Percentiles rank a stretch among this genome's conserved stretches.
Conservation (phyloP, 2,888 invertebrate species). For the Cistogaster globosa region DNA sequence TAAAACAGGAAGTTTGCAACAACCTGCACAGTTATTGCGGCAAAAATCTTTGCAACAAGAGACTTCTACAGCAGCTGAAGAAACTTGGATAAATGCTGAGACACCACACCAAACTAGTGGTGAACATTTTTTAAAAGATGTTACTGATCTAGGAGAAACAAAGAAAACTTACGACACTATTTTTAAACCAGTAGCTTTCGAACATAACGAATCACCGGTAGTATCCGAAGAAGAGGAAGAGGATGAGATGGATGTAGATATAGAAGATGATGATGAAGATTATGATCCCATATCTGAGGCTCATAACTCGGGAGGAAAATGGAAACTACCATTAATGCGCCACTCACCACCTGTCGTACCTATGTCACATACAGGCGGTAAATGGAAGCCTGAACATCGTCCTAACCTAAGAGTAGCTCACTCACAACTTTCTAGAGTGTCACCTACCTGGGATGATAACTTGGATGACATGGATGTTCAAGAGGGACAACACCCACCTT, state of each 20-base stretch:
- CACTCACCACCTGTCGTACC: slow-evolving; percentile 83
- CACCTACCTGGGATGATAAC: slow-evolving; percentile 85
- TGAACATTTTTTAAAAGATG: slow-evolving; percentile 86
- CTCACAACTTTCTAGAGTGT: slow-evolving; percentile 77
- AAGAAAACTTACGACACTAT: slow-evolving; percentile 84
- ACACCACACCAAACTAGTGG: slow-evolving; percentile 77
- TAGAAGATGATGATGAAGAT: slow-evolving; percentile 83
- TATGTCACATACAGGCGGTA: slow-evolving; percentile 86
- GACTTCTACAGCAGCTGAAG: slow-evolving; percentile 74
- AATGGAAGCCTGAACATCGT: slow-evolving; percentile 88
- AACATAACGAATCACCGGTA: slow-evolving; percentile 78
- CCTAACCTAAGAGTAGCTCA: slow-evolving; percentile 75
- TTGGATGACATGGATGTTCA: slow-evolving; percentile 79
- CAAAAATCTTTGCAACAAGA: slow-evolving; percentile 62
- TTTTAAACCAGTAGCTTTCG: slow-evolving; percentile 78
- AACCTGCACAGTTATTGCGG: slow-evolving; percentile 33
- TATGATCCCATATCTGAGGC: slow-evolving; percentile 84
- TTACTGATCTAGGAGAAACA: slow-evolving; percentile 86
- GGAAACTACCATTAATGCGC: slow-evolving; percentile 72
- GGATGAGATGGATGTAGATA: slow-evolving; percentile 81
- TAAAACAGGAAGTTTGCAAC: slow-evolving; percentile 63
- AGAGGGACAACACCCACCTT: slow-evolving; percentile 85
- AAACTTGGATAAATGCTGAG: slow-evolving; percentile 75
- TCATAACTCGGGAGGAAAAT: slow-evolving; percentile 74
- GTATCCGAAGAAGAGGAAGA: slow-evolving; percentile 81